Evolutionary conservation across 2,888 invertebrate genomes (phyloP).

Genomic region (Helleia helle): DNA sequence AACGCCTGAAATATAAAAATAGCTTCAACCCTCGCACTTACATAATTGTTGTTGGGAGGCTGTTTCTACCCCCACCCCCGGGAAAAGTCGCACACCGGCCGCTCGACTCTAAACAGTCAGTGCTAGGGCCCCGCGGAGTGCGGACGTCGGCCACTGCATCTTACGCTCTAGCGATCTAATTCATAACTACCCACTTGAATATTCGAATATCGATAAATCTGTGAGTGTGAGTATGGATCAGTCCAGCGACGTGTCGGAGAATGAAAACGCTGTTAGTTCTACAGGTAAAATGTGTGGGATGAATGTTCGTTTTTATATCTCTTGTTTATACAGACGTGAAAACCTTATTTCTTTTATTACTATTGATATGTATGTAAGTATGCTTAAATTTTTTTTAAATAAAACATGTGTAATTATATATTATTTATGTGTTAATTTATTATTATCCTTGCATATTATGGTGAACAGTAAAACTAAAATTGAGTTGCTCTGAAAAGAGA

Average conservation of each 20-base stretch:
- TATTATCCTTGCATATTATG: too few relatives aligned
- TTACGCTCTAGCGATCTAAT: not conserved
- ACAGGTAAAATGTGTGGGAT: not conserved
- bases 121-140: conserved; percentile 28
- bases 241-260: not conserved
- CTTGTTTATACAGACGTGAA: too few relatives aligned
- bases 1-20: conserved; percentile 53
- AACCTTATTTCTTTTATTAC: too few relatives aligned
- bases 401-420: too few relatives aligned
- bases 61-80: conserved; percentile 37
- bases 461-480: too few relatives aligned
- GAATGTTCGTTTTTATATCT: too few relatives aligned
- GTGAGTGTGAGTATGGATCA: conserved; percentile 1
- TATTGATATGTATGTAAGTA: too few relatives aligned
- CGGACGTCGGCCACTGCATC: conserved; percentile 19
- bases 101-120: conserved; percentile 41
- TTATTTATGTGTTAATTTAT: too few relatives aligned
- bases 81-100: conserved; percentile 18
- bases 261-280: not conserved
- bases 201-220: not conserved
- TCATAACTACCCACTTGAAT: not conserved
- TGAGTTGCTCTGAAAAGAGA: too few relatives aligned
- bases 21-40: conserved; percentile 57
- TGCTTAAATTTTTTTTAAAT: too few relatives aligned
- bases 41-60: conserved; percentile 65